phyloP scores from a whole-genome alignment of 1,140 invertebrate species.

The Oncopodura yosiiana region DNA sequence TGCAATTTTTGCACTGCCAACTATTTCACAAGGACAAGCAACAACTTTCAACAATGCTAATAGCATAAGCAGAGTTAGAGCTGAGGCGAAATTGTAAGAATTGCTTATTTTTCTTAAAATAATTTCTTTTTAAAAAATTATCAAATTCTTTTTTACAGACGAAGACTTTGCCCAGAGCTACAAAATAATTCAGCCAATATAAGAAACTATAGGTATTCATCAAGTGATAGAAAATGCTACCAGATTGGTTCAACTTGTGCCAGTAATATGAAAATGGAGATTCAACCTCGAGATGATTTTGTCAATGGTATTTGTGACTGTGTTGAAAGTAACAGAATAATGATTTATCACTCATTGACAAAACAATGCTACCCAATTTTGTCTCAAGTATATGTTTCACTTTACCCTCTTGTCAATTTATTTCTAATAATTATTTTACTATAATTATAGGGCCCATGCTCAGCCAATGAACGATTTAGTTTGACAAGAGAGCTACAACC shows the following conservation, averaged over 20 bases:
- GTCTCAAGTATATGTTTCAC: slow-evolving; percentile 4
- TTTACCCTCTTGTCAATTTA: neutral
- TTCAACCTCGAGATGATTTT: neutral
- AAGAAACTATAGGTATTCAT: neutral
- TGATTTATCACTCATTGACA: neutral
- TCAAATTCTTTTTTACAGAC: neutral
- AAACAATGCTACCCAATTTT: slow-evolving; percentile 16
- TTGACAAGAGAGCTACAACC: neutral
- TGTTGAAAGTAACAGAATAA: neutral
- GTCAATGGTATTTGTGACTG: slow-evolving; percentile 15
- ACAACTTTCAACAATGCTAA: neutral
- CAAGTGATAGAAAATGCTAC: neutral
- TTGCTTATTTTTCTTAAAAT: neutral
- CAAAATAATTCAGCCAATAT: neutral
- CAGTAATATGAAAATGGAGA: slow-evolving; percentile 9
- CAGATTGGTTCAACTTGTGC: neutral
- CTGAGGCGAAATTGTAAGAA: no score
- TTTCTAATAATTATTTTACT: neutral
- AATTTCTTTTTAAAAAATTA: neutral
- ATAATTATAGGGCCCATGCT: slow-evolving; percentile 8
- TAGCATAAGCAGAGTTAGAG: neutral
- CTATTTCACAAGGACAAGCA: neutral
- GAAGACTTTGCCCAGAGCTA: neutral
- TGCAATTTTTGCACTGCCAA: neutral
- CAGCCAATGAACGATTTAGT: neutral